Percentiles rank a stretch among this genome's conserved stretches.
These are phyloP conservation scores for Bombycilla garrulus DNA, from an alignment of 2,113 vertebrate genomes.

Conservation along the genomic window DNA sequence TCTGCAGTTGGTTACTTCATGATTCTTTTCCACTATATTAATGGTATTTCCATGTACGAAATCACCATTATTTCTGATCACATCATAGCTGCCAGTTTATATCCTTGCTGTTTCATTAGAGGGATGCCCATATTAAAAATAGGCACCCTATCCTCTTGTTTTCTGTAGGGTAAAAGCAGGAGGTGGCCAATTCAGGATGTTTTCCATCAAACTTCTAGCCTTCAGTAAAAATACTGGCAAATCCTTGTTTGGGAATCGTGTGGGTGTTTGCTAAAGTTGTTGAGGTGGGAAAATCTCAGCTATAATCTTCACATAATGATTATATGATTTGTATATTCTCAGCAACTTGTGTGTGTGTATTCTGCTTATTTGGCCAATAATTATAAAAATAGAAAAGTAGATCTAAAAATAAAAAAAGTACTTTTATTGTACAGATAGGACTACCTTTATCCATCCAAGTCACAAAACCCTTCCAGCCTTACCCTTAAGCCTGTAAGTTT, in stretches of 20 bases:
- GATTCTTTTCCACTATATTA: neutral
- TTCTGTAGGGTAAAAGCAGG: neutral
- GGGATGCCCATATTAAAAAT: neutral
- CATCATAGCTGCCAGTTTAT: neutral
- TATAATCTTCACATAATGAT: neutral
- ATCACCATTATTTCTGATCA: neutral
- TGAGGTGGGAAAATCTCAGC: constrained; percentile 23
- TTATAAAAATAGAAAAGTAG: neutral
- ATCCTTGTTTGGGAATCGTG: neutral
- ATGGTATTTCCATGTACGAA: neutral
- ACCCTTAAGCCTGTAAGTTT: neutral
- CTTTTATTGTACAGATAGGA: no score
- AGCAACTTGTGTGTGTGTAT: neutral
- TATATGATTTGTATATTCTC: neutral
- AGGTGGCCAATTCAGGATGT: neutral
- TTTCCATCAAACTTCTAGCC: neutral
- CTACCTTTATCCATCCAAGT: neutral
- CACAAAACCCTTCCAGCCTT: neutral
- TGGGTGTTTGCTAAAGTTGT: constrained; percentile 9
- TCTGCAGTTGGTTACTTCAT: neutral
- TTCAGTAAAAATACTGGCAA: constrained; percentile 9
- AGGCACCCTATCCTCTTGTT: neutral
- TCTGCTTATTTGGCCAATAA: neutral
- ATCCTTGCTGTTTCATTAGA: neutral
- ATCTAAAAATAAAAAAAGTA: neutral